Evolutionary conservation across 1,140 invertebrate genomes (phyloP).

Genomic region (Drosophila seguyi): DNA sequence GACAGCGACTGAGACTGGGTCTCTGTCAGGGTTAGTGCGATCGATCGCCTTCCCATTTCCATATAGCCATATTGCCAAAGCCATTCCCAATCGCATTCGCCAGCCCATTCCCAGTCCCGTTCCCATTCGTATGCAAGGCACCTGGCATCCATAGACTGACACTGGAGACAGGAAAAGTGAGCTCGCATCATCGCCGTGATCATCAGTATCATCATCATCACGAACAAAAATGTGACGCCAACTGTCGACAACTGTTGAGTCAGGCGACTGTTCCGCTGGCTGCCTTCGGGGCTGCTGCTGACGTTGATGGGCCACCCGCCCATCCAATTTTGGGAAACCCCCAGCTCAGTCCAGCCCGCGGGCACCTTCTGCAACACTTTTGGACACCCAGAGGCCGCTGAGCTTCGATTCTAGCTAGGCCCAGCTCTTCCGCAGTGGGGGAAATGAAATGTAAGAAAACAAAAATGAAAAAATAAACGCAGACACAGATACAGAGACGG

Average conservation of each 20-base stretch:
- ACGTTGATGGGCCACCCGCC: conserved; percentile 25
- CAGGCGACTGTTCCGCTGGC: conserved; percentile 54
- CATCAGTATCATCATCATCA: conserved; percentile 62
- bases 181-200: conserved; percentile 64
- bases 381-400: conserved; percentile 30
- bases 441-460: conserved; percentile 18
- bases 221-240: conserved; percentile 79
- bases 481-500: conserved; percentile 16
- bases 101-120: conserved; percentile 20
- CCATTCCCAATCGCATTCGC: conserved; percentile 6
- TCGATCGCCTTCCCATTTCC: conserved; percentile 44
- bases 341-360: not conserved
- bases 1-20: conserved; percentile 45
- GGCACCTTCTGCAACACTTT: conserved; percentile 42
- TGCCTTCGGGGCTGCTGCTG: conserved; percentile 27
- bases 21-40: conserved; percentile 49
- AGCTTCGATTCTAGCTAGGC: conserved; percentile 1
- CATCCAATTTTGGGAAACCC: conserved; percentile 28
- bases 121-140: conserved; percentile 66
- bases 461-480: conserved; percentile 23
- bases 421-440: conserved; percentile 56
- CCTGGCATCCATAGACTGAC: conserved; percentile 60
- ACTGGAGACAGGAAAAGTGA: conserved; percentile 83
- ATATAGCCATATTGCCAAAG: conserved; percentile 16
- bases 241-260: conserved; percentile 49